Evolutionary conservation across 2,888 invertebrate genomes (phyloP), one percentile per base, ranked within the genome.

Genomic region (Prosopocoilus inquinatus): DNA sequence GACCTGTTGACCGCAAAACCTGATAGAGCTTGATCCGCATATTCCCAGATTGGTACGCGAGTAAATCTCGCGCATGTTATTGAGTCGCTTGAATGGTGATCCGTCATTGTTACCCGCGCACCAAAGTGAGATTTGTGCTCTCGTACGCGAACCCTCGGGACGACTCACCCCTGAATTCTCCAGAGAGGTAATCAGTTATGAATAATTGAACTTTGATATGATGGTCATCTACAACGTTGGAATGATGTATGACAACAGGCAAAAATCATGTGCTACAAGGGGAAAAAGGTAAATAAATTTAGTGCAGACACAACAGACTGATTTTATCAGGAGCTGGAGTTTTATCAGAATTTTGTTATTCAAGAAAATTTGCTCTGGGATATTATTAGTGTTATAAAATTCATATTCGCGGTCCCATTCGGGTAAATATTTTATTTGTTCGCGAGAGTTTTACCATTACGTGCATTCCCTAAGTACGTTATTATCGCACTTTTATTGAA

Each of bases 81-180:
- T 41, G 41, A 41, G 41, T 9, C 12, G 13, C 41, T 16, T 9
- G 41, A 41, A 16, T 41, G 60, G 62, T 60, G 51, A 65, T 65
- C 60, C 52, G 64, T 65, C 64, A 64, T 61, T 64, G 65, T 64
- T 64, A 69, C 65, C 57, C 53, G 53, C 55, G 60, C 64, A 63
- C 64, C 67, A 67, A 72, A 71, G 70, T 69, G 69, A 67, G 71
- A 72, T 72, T 71, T 72, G 71, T 70, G 69, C 64, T 63, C 60
- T 52, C 54, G 47, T 41, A 41, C 41, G 16, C 16, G 12, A 41
- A 41, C 41, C 16, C 41, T 3, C 41, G 41, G 41, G 41, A 41
- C 13, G 16, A 41, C 41, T 41, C 13, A 15, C 9, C 41, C 41
- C 41, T 41, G 15, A 15, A 28, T 28, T 28, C 15, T 41, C 41